These are phyloP conservation scores for Magallana gigas DNA, from an alignment of 1,140 invertebrate species.

Conservation along the genomic window DNA sequence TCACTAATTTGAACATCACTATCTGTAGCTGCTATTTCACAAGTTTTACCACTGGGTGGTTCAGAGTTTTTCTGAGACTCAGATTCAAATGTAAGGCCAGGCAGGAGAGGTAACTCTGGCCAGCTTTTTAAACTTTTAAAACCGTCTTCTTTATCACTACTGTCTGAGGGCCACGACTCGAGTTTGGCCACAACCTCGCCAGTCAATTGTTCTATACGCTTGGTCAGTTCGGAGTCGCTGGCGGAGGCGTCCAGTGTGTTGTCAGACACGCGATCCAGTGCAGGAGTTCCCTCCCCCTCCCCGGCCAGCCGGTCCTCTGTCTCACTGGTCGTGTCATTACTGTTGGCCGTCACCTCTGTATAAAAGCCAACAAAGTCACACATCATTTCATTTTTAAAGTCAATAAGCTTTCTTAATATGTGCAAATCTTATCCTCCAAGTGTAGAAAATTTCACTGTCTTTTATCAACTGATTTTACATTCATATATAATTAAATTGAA, in stretches of 20 bases:
- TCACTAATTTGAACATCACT: not conserved
- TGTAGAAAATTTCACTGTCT: too few relatives aligned
- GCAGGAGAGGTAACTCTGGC: constrained; percentile 22
- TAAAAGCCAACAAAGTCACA: not conserved
- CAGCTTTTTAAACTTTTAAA: constrained; percentile 34
- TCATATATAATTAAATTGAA: too few relatives aligned
- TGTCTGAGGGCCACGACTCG: constrained; percentile 41
- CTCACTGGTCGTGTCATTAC: not conserved
- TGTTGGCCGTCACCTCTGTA: not conserved
- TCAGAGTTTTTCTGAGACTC: not conserved
- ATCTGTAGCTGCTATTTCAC: constrained; percentile 18
- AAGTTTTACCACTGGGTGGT: not conserved
- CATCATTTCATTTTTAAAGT: too few relatives aligned
- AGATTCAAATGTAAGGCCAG: constrained; percentile 22
- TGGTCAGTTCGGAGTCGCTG: constrained; percentile 19
- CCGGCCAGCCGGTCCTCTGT: not conserved
- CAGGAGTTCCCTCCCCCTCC: not conserved
- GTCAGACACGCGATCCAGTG: not conserved
- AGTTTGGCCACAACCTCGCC: constrained; percentile 40
- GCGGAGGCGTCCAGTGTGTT: not conserved
- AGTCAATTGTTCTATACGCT: constrained; percentile 41
- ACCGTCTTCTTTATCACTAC: constrained; percentile 33
- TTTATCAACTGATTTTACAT: too few relatives aligned
- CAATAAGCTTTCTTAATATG: too few relatives aligned
- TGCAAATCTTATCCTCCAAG: too few relatives aligned